These are phyloP conservation scores for Nyctalus aviator DNA, from an alignment of 2,797 vertebrate genomes.

Conservation along the genomic window DNA sequence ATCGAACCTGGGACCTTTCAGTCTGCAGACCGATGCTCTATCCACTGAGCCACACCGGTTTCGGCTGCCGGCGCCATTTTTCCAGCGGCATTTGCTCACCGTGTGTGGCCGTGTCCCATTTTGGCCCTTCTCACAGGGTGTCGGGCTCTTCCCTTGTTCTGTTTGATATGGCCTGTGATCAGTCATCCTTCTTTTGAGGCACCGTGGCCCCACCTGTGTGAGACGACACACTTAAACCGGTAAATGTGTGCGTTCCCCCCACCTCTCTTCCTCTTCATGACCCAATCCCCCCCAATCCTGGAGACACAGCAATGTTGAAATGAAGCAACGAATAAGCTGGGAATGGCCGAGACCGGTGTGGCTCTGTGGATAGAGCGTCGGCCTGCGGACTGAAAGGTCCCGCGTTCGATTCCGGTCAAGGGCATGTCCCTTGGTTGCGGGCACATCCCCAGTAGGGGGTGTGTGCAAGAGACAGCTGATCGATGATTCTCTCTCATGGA, in stretches of 20 bases:
- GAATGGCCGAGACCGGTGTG: neutral
- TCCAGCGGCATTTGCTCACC: neutral
- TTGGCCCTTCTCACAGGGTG: neutral
- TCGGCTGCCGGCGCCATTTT: neutral
- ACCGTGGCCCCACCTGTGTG: too few relatives aligned
- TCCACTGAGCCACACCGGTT: too few relatives aligned
- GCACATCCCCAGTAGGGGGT: too few relatives aligned
- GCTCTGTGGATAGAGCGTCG: too few relatives aligned
- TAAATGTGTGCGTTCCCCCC: neutral
- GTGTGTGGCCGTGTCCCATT: neutral
- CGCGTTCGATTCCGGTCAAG: too few relatives aligned
- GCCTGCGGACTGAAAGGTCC: too few relatives aligned
- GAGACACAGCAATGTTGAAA: neutral
- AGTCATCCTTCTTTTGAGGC: neutral
- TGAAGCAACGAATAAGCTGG: neutral
- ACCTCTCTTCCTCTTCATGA: rapidly evolving
- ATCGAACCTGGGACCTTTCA: too few relatives aligned
- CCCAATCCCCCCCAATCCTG: neutral
- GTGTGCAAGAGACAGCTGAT: too few relatives aligned
- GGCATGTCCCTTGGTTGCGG: too few relatives aligned
- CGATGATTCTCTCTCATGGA: too few relatives aligned
- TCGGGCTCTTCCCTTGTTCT: neutral
- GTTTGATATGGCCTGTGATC: neutral
- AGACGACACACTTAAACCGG: too few relatives aligned
- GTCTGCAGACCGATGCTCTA: too few relatives aligned